These are phyloP conservation scores for Orchesellides sinensis DNA, from an alignment of 2,888 invertebrate species.

Conservation along the genomic window DNA sequence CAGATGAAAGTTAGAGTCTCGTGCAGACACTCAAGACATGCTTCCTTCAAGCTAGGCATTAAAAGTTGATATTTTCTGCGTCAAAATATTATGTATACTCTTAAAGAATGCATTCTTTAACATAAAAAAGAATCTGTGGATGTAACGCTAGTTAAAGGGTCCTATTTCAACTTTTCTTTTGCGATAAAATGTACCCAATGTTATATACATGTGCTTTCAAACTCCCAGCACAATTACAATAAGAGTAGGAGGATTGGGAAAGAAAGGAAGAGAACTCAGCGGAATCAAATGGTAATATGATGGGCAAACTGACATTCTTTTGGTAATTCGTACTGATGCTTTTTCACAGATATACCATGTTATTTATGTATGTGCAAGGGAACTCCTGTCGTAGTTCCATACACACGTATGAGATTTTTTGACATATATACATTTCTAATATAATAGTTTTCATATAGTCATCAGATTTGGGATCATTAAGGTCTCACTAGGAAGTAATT, in stretches of 20 bases:
- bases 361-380: too few species aligned
- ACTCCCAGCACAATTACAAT: constrained; percentile 15
- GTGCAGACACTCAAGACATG: background rate
- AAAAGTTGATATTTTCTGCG: constrained; percentile 23
- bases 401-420: too few species aligned
- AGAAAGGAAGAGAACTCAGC: too few species aligned
- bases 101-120: too few species aligned
- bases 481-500: constrained; percentile 63
- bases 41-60: constrained; percentile 6
- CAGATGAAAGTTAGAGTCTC: constrained; percentile 15
- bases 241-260: constrained; percentile 3
- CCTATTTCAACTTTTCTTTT: constrained; percentile 49
- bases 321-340: too few species aligned
- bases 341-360: too few species aligned
- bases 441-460: constrained; percentile 44
- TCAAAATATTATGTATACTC: too few species aligned
- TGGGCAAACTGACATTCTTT: constrained; percentile 4
- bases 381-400: too few species aligned
- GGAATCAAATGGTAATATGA: too few species aligned
- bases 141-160: constrained; percentile 26
- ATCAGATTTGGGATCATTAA: constrained; percentile 59
- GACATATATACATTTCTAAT: too few species aligned
- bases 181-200: constrained; percentile 3
- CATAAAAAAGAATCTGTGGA: too few species aligned
- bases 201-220: constrained; percentile 40